phyloP scores from a whole-genome alignment of 53 echinoderm and acorn worm genomes.

The Mesocentrotus franciscanus region DNA sequence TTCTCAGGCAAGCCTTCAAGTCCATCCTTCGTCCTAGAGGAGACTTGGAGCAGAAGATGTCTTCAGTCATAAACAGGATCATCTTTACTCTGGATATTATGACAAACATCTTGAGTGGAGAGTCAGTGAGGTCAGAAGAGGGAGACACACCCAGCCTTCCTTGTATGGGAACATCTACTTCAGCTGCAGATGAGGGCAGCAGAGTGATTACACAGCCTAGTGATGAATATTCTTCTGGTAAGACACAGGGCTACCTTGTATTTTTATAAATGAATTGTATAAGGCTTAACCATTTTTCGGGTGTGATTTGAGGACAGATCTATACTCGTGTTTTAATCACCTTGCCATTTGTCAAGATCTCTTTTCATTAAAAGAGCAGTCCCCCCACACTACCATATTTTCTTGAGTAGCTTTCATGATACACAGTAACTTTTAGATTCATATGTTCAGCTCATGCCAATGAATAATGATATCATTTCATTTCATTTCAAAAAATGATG shows the following conservation, averaged over 20 bases:
- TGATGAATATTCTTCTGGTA: background rate
- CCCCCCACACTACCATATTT: background rate
- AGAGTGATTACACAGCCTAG: background rate
- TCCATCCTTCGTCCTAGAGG: background rate
- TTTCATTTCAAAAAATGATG: no score
- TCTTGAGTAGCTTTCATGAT: background rate
- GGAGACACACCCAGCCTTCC: background rate
- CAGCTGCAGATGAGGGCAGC: conserved; percentile 14
- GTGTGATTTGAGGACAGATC: no score
- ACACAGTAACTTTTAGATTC: no score
- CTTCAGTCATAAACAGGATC: conserved; percentile 61
- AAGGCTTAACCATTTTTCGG: no score
- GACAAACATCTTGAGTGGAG: background rate
- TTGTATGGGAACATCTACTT: background rate
- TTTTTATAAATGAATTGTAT: no score
- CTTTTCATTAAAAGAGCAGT: no score
- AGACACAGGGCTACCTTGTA: background rate
- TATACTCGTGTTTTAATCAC: no score
- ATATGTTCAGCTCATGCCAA: no score
- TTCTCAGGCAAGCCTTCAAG: background rate
- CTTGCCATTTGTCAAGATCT: no score
- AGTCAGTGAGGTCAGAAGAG: background rate
- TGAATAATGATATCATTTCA: no score
- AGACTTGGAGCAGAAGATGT: background rate
- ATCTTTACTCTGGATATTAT: conserved; percentile 76